Evolutionary conservation across 2,113 vertebrate genomes (phyloP).

Genomic region (Glaucidium brasilianum): DNA sequence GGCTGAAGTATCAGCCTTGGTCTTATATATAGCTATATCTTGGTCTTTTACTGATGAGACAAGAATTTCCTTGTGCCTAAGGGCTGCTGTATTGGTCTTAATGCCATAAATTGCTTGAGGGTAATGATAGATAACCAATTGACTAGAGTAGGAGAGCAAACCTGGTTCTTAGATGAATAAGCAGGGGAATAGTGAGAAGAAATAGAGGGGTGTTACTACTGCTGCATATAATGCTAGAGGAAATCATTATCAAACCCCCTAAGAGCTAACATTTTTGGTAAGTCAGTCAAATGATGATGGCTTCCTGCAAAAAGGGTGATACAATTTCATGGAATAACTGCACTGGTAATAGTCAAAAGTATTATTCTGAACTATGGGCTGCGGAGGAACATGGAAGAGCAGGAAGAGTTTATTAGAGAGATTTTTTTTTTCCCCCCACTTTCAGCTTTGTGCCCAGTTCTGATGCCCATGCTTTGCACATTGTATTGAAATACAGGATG

Average conservation of each 20-base stretch:
- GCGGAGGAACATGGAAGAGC: neutral
- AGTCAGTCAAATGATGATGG: slow-evolving; percentile 15
- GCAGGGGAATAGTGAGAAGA: neutral
- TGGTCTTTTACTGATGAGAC: neutral
- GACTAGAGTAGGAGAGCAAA: neutral
- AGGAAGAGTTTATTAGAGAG: neutral
- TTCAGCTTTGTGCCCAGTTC: neutral
- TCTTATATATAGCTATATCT: neutral
- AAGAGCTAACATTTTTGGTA: slow-evolving; percentile 16
- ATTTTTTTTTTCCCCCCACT: neutral
- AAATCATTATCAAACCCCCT: neutral
- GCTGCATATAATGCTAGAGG: neutral
- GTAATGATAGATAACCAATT: neutral
- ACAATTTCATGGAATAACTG: neutral
- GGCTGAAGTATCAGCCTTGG: neutral
- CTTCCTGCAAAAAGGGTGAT: slow-evolving; percentile 9
- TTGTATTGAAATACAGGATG: neutral
- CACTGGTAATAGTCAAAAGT: neutral
- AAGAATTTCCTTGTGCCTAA: neutral
- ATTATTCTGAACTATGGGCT: neutral
- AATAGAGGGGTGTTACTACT: neutral
- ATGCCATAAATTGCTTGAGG: slow-evolving; percentile 2
- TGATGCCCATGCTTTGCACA: neutral
- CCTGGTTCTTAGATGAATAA: neutral
- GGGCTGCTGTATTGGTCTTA: neutral